Base-by-base conservation (phyloP, 2,113 vertebrate genomes). In the Abramis brama region DNA sequence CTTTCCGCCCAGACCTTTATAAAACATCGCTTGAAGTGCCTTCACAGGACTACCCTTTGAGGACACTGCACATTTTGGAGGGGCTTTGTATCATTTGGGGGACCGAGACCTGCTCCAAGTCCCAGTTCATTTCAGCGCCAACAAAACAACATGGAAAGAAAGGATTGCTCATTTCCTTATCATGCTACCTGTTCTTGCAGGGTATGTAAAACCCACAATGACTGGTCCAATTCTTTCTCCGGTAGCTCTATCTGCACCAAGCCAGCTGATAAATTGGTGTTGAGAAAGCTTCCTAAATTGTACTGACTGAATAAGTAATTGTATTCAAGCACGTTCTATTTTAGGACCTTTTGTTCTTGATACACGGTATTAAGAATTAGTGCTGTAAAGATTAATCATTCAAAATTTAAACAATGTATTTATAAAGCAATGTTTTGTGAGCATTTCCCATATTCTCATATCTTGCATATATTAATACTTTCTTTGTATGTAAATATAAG, bases 1-100 rank as follows among this genome's bases (percentile, higher is more conserved):
- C 91, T 91, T 81, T 9, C 50, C 66, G 87, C 92, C 89, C 85
- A 59, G 86, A 91, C 82, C 60, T 91, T 88, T 91, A 92, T 91
- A 52, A 45, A 91, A 91, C 82, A 7, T 23, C 27, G 88, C 77
- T 91, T 87, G 80, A 66, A 83, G 47, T 74, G 85, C 57, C 83
- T 86, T 62, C 68, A 89, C 82, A 86, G 81, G 87, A 83, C 86
- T 86, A 87, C 81, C 74, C 57, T 59, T 74, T 87, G 75, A 84
- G 86, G 85, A 88, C 88, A 30, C 39, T 2, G 68, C 79, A 76
- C 89, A 90, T 89, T 88, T 89, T 86, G 83, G 52, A 68, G 27
- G 78, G 43, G 57, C 75, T 43, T n/a, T 64, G 82, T 52, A 57
- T 30, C 55, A 45, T 83, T 66, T 45, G 36, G 71, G 19, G 36